A percentile compares a stretch with the other conserved stretches of the same genome.
Evolutionary conservation across 2,797 vertebrate genomes (phyloP).

Genomic region (Galagoides demidoff): DNA sequence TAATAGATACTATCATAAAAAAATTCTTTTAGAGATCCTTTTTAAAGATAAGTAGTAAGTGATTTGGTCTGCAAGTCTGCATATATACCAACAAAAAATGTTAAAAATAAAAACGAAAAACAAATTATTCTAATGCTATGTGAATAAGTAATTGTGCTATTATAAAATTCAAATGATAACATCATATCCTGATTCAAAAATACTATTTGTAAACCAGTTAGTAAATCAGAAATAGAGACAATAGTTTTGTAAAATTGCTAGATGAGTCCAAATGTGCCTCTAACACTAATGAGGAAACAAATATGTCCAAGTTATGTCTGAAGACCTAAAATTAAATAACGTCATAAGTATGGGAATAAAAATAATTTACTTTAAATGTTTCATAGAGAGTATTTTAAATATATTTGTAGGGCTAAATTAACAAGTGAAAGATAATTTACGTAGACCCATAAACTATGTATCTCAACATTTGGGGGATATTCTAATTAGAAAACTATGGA

Average conservation of each 20-base stretch:
- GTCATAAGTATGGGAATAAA: background rate
- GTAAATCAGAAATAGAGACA: background rate
- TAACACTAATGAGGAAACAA: background rate
- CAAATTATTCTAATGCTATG: background rate
- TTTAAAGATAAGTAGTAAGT: background rate
- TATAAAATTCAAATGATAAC: background rate
- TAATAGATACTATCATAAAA: background rate
- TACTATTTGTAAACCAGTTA: background rate
- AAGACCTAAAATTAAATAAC: constrained; percentile 17
- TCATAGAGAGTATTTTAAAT: background rate
- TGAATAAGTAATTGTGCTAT: background rate
- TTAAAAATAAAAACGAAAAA: background rate
- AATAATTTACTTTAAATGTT: background rate
- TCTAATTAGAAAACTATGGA: background rate
- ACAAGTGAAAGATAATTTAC: background rate
- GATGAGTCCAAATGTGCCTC: background rate
- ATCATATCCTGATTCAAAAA: background rate
- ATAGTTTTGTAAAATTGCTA: background rate
- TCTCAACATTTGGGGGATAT: background rate
- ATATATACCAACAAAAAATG: background rate
- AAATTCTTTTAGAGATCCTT: background rate
- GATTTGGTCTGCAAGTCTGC: background rate
- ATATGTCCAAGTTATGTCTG: background rate
- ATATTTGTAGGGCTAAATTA: background rate
- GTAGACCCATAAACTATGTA: background rate